These are phyloP conservation scores for Heliangelus exortis DNA, from an alignment of 2,797 vertebrate genomes.

Conservation along the genomic window DNA sequence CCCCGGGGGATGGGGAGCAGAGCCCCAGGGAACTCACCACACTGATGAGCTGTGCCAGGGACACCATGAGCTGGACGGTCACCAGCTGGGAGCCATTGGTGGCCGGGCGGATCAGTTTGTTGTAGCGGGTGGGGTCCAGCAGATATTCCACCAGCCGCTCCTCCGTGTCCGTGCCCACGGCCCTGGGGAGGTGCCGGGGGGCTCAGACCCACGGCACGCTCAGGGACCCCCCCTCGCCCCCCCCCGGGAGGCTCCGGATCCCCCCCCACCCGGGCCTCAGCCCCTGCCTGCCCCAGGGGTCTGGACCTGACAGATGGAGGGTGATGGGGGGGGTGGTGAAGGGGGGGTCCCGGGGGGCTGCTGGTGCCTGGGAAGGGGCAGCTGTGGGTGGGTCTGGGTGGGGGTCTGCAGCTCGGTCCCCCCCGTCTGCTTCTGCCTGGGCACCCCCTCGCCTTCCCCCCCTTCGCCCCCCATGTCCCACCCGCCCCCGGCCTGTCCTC, in stretches of 20 bases:
- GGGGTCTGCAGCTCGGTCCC: too few species aligned
- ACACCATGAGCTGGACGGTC: conserved; percentile 96
- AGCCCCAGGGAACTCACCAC: conserved; percentile 84
- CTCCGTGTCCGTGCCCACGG: conserved; percentile 89
- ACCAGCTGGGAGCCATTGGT: conserved; percentile 94
- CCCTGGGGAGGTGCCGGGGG: conserved; percentile 61
- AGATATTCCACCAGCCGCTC: conserved; percentile 94
- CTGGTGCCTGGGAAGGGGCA: too few species aligned
- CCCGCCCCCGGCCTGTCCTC: too few species aligned
- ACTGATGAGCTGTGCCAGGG: conserved; percentile 94
- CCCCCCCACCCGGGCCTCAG: not conserved
- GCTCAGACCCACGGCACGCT: not conserved
- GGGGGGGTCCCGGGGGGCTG: too few species aligned
- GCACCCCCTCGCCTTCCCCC: too few species aligned
- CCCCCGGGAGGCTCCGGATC: not conserved
- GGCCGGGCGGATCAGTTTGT: conserved; percentile 95
- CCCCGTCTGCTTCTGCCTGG: too few species aligned
- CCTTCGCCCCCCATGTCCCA: too few species aligned
- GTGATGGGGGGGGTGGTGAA: not conserved
- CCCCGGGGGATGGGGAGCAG: rapidly evolving
- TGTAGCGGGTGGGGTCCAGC: conserved; percentile 91
- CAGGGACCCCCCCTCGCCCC: too few species aligned
- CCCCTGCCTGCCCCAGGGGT: not conserved
- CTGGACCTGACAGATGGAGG: not conserved
- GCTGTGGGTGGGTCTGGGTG: too few species aligned